Evolutionary conservation across 2,113 vertebrate genomes (phyloP).

Genomic region (Oncorhynchus nerka): DNA sequence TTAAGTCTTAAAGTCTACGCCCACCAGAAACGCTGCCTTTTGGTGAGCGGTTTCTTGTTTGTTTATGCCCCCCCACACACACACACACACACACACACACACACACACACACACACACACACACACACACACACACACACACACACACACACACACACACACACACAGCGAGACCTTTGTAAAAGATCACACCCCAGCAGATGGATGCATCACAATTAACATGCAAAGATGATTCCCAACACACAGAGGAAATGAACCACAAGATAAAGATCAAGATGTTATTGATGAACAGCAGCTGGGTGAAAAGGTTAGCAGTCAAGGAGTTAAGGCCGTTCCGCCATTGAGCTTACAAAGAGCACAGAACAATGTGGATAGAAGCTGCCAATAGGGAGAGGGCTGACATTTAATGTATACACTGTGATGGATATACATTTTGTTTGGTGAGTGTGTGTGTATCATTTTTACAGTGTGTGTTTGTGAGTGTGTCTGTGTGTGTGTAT

Average conservation of each 20-base stretch:
- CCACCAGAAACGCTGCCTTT: too few species aligned
- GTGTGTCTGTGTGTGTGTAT: too few species aligned
- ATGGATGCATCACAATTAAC: neutral
- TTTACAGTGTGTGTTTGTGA: too few species aligned
- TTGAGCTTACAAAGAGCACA: slow-evolving; percentile 9
- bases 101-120: too few species aligned
- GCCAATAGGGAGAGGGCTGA: slow-evolving; percentile 33
- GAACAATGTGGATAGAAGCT: slow-evolving; percentile 14
- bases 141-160: too few species aligned
- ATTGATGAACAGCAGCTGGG: slow-evolving; percentile 13
- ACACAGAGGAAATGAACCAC: slow-evolving; percentile 15
- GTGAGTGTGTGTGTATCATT: too few species aligned
- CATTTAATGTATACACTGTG: slow-evolving; percentile 44
- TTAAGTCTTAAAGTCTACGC: too few species aligned
- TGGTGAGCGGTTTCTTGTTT: too few species aligned
- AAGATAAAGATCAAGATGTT: neutral
- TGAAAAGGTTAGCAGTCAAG: slow-evolving; percentile 23
- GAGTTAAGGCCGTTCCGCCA: slow-evolving; percentile 20
- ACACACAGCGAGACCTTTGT: neutral
- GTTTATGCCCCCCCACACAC: too few species aligned
- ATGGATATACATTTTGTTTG: slow-evolving; percentile 1
- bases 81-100: too few species aligned
- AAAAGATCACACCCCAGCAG: neutral
- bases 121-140: too few species aligned
- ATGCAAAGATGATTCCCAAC: slow-evolving; percentile 4